phyloP scores from a whole-genome alignment of 2,888 invertebrate genomes.

The Xestobium rufovillosum region DNA sequence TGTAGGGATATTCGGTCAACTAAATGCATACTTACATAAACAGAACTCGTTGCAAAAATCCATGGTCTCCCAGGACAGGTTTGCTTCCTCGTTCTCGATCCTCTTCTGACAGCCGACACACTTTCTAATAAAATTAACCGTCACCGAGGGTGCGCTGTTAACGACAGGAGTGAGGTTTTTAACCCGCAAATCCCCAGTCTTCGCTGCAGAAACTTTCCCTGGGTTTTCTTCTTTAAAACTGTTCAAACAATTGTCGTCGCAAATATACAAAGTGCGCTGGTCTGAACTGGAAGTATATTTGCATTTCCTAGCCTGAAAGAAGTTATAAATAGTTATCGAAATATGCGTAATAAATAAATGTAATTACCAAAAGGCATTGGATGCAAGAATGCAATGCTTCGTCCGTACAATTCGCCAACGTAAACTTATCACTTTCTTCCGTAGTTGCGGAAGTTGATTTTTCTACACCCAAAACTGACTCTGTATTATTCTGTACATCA shows the following conservation, averaged over 20 bases:
- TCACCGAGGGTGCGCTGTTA: slow-evolving; percentile 5
- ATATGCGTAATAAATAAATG: neutral
- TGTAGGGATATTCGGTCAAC: too few relatives aligned
- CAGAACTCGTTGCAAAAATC: slow-evolving; percentile 88
- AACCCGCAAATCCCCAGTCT: slow-evolving; percentile 37
- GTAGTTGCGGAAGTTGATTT: slow-evolving; percentile 13
- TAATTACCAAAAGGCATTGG: slow-evolving; percentile 43
- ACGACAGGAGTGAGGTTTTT: slow-evolving; percentile 27
- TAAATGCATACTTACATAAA: slow-evolving; percentile 48
- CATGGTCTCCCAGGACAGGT: slow-evolving; percentile 85
- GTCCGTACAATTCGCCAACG: slow-evolving; percentile 27
- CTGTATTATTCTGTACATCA: slow-evolving; percentile 3
- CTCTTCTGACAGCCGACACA: slow-evolving; percentile 47
- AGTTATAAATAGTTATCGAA: slow-evolving; percentile 4
- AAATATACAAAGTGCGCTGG: slow-evolving; percentile 49
- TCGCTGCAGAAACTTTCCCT: slow-evolving; percentile 37
- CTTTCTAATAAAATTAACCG: slow-evolving; percentile 30
- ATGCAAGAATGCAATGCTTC: slow-evolving; percentile 41
- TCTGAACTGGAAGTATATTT: slow-evolving; percentile 35
- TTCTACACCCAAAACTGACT: neutral
- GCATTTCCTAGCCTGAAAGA: slow-evolving; percentile 41
- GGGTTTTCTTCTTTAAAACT: slow-evolving; percentile 40
- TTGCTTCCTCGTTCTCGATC: slow-evolving; percentile 51
- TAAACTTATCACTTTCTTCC: slow-evolving; percentile 12
- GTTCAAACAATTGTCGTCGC: slow-evolving; percentile 53